These are phyloP conservation scores for Tragelaphus oryx DNA, from an alignment of 2,797 vertebrate genomes.

Conservation along the genomic window DNA sequence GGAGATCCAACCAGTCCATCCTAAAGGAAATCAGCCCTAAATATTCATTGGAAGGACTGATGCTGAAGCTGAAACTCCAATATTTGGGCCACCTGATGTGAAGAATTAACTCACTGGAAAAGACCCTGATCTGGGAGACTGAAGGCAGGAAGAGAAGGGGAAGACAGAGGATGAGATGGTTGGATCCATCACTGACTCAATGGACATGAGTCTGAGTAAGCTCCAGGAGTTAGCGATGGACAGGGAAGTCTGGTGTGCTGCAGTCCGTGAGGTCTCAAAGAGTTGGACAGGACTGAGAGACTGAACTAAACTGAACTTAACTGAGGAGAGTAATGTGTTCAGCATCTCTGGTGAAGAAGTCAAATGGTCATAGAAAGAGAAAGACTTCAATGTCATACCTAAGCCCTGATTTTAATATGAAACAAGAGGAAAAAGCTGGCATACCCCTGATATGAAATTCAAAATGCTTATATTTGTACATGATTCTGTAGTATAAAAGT, in stretches of 20 bases:
- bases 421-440: neutral
- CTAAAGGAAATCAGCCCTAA: neutral
- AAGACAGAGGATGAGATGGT: neutral
- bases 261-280: neutral
- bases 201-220: neutral
- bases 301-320: neutral
- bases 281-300: neutral
- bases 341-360: neutral
- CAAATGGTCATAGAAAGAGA: neutral
- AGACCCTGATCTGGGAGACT: neutral
- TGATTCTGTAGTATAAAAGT: neutral
- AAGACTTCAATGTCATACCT: neutral
- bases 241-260: neutral
- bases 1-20: neutral
- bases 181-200: neutral
- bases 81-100: neutral
- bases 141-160: neutral
- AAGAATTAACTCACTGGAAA: neutral
- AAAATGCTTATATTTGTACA: neutral
- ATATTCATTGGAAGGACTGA: neutral
- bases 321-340: neutral
- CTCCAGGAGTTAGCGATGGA: neutral
- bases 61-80: neutral
- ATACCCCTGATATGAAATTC: neutral
- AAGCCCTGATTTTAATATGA: neutral